Conservation (phyloP, 2,797 vertebrate species). For the Chaetophractus vellerosus region DNA sequence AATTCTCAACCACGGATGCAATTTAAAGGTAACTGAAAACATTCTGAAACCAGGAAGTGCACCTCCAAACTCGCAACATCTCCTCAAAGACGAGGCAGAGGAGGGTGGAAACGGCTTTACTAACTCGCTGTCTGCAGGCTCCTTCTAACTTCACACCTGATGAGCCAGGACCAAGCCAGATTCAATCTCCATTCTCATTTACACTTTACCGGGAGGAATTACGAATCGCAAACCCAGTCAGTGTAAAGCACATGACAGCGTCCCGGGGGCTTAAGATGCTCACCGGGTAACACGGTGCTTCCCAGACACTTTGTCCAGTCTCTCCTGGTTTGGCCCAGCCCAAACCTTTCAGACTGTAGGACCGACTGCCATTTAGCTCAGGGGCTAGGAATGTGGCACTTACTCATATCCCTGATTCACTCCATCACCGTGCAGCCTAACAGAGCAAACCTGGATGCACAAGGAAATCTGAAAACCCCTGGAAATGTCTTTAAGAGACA, state of each 20-base stretch:
- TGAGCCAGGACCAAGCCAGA: rapidly evolving
- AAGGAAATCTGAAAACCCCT: neutral
- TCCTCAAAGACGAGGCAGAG: neutral
- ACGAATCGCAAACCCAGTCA: neutral
- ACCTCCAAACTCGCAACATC: neutral
- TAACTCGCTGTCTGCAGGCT: rapidly evolving
- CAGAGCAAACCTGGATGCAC: rapidly evolving
- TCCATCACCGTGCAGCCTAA: neutral
- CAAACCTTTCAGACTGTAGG: neutral
- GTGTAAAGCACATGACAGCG: neutral
- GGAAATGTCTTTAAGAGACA: neutral
- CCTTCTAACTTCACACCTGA: neutral
- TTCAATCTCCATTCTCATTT: neutral
- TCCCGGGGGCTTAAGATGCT: too few species aligned
- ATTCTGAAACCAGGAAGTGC: rapidly evolving
- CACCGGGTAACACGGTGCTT: neutral
- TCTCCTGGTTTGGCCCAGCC: rapidly evolving
- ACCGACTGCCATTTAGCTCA: rapidly evolving
- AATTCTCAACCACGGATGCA: neutral
- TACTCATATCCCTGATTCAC: neutral
- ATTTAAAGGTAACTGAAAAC: neutral
- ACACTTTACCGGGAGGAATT: neutral
- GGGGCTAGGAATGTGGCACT: rapidly evolving
- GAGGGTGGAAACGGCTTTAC: neutral
- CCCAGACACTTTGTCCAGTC: neutral